phyloP scores from a whole-genome alignment of 2,113 vertebrate species.

The Toxotes jaculatrix region DNA sequence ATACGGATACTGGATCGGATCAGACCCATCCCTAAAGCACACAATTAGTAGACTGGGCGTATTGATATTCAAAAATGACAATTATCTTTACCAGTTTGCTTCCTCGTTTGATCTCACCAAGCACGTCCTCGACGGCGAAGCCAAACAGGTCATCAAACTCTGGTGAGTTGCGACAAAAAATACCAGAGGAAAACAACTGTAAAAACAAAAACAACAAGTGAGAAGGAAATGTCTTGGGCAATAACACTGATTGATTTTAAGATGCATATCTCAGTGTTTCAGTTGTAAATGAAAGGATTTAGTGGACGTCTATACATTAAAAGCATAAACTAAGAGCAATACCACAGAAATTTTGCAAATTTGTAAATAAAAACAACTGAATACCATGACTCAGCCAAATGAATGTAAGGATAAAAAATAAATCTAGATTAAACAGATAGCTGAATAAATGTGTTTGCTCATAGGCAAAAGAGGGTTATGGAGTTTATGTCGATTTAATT shows the following conservation, averaged over 20 bases:
- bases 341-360: too few relatives aligned
- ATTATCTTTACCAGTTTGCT: constrained; percentile 65
- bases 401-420: too few relatives aligned
- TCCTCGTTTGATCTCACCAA: constrained; percentile 74
- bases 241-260: neutral
- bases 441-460: too few relatives aligned
- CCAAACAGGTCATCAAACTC: constrained; percentile 77
- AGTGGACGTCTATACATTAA: neutral
- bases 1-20: too few relatives aligned
- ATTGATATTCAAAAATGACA: neutral
- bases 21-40: too few relatives aligned
- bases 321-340: neutral
- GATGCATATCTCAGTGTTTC: neutral
- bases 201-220: constrained; percentile 16
- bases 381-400: too few relatives aligned
- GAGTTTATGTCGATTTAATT: too few relatives aligned
- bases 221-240: neutral
- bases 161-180: constrained; percentile 67
- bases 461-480: too few relatives aligned
- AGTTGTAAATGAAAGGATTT: neutral
- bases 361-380: too few relatives aligned
- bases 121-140: constrained; percentile 75
- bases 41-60: neutral
- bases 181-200: constrained; percentile 81
- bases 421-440: too few relatives aligned